Evolutionary conservation across 92 coral and sea anemone species (phyloP), one percentile per base, ranked within the genome.

Genomic region (Metridium senile): DNA sequence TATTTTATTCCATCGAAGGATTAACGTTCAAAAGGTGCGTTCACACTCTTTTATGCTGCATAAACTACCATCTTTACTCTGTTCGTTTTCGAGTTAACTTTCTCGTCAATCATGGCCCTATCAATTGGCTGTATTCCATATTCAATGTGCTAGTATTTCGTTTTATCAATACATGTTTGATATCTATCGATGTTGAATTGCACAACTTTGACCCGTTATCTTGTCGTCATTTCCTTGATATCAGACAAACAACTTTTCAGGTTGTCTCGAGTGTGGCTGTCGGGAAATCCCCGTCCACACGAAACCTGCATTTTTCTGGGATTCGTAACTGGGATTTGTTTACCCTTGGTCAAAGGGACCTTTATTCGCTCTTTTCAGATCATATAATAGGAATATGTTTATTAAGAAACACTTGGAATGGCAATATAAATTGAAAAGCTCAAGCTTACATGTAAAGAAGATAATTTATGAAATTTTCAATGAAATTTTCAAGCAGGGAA

Each of bases 191-290:
- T 59, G 27, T 7, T 8, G 8, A 7, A 53, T 19, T 26, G 65
- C 22, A 26, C 26, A 8, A 59, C 65, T 59, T 26, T 59, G 65
- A 59, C 65, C 65, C 29, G 65, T 22, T 59, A 26, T 59, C 65
- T 26, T 59, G 65, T 54, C 11, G 22, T 59, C 29, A 59, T n/a
- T 59, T n/a, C 65, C 11, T 54, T 54, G n/a, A 25, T 9, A 54
- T 16, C 25, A 54, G 13, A 9, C 61, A 21, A 54, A 20, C 13
- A 54, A 54, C 61, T 54, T 10, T 16, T 54, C 61, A 54, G n/a
- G 3, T 54, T 16, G n/a, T 54, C 61, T 16, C 49, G 8, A 4
- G 13, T 39, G 49, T 39, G 49, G 49, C 49, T 6, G 49, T 39
- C 49, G 6, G 49, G 8, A 39, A 39, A 39, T 39, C 49, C 49